Evolutionary conservation across 2,888 invertebrate genomes (phyloP).

Genomic region (Noctuana brunneofusca): DNA sequence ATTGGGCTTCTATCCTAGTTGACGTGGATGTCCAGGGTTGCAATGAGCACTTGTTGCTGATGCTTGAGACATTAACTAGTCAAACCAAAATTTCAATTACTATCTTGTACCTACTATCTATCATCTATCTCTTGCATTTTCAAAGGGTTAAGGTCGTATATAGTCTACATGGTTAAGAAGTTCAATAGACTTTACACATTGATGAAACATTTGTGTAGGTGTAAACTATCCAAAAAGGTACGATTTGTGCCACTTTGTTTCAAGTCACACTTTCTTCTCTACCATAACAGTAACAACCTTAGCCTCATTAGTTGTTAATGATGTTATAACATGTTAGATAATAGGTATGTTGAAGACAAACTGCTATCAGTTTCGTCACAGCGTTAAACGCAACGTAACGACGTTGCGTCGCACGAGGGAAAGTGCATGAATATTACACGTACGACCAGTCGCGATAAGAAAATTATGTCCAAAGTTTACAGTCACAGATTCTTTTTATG

Average conservation of each 20-base stretch:
- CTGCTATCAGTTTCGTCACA: slow-evolving; percentile 38
- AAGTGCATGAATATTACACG: slow-evolving; percentile 46
- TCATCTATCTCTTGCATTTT: too few relatives aligned
- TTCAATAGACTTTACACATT: not conserved
- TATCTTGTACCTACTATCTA: too few relatives aligned
- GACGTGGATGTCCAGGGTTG: too few relatives aligned
- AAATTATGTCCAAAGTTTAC: slow-evolving; percentile 7
- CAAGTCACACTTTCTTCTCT: slow-evolving; percentile 21
- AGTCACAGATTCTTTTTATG: not conserved
- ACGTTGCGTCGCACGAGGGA: slow-evolving; percentile 46
- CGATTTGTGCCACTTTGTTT: slow-evolving; percentile 13
- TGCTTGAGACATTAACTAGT: too few relatives aligned
- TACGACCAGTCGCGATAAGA: slow-evolving; percentile 21
- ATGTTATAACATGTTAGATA: slow-evolving; percentile 60
- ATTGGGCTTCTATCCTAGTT: too few relatives aligned
- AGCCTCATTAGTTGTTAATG: slow-evolving; percentile 65
- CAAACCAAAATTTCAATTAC: too few relatives aligned
- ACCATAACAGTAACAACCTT: slow-evolving; percentile 61
- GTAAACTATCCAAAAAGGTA: not conserved
- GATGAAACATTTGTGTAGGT: not conserved
- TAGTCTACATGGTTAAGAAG: not conserved
- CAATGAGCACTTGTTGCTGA: too few relatives aligned
- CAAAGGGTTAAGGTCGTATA: too few relatives aligned
- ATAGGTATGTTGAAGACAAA: slow-evolving; percentile 42
- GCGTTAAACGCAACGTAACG: slow-evolving; percentile 42